These are phyloP conservation scores for Yoshiicerus persimilis DNA, from an alignment of 1,140 invertebrate species.

Conservation along the genomic window DNA sequence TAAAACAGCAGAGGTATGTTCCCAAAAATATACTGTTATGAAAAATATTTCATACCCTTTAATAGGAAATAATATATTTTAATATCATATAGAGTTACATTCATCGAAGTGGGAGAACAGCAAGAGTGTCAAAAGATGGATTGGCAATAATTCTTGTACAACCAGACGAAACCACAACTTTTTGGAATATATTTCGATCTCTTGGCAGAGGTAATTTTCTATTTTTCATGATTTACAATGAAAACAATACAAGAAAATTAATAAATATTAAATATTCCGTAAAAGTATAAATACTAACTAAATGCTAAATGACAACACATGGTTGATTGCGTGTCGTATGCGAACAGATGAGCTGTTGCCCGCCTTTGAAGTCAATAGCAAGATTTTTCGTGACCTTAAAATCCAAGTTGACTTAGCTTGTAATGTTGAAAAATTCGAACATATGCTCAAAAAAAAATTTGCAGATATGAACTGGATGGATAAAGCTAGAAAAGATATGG, in stretches of 20 bases:
- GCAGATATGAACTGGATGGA: conserved; percentile 78
- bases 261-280: no score
- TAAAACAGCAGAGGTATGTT: conserved; percentile 86
- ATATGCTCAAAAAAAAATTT: conserved; percentile 67
- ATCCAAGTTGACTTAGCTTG: conserved; percentile 73
- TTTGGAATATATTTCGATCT: conserved; percentile 77
- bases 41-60: no score
- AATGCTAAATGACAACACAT: no score
- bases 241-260: no score
- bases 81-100: conserved; percentile 72
- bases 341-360: conserved; percentile 76
- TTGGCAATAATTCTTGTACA: conserved; percentile 90
- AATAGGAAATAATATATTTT: conserved; percentile 41
- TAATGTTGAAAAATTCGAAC: conserved; percentile 74
- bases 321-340: neutral
- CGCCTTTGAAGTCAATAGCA: conserved; percentile 73
- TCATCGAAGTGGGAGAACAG: conserved; percentile 94
- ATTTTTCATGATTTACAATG: no score
- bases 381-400: conserved; percentile 67
- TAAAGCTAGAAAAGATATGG: conserved; percentile 59
- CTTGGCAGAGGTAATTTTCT: conserved; percentile 71
- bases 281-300: no score
- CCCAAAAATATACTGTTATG: neutral
- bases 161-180: conserved; percentile 77
- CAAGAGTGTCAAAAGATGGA: conserved; percentile 82